Percentiles rank a stretch among this genome's conserved stretches.
Evolutionary conservation across 2,113 vertebrate species (phyloP).

Genomic region (Sphyrna mokarran): DNA sequence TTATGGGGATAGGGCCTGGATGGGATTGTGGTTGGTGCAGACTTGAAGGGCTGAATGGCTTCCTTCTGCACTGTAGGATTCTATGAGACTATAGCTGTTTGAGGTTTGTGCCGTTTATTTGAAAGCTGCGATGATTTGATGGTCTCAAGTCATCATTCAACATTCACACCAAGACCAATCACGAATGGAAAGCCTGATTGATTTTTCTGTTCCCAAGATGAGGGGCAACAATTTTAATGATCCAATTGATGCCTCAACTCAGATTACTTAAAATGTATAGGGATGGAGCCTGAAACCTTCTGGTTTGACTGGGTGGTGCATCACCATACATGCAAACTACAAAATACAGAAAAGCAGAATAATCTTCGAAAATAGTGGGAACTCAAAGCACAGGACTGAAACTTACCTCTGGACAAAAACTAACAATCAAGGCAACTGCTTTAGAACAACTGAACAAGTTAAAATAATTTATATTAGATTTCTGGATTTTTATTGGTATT

Average conservation of each 20-base stretch:
- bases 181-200: neutral
- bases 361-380: neutral
- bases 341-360: neutral
- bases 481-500: neutral
- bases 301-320: neutral
- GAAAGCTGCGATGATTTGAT: neutral
- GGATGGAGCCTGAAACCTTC: neutral
- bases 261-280: neutral
- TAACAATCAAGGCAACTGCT: no score
- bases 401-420: neutral
- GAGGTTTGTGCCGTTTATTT: neutral
- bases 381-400: neutral
- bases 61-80: no score
- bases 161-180: neutral
- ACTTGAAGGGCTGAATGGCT: no score
- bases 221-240: neutral
- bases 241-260: neutral
- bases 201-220: neutral
- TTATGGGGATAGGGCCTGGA: no score
- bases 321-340: neutral
- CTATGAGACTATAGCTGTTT: neutral
- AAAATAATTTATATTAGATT: neutral
- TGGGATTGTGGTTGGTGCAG: no score
- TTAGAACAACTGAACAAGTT: neutral
- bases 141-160: neutral